These are phyloP conservation scores for Ditula angustiorana DNA, from an alignment of 2,888 invertebrate genomes.

Conservation along the genomic window DNA sequence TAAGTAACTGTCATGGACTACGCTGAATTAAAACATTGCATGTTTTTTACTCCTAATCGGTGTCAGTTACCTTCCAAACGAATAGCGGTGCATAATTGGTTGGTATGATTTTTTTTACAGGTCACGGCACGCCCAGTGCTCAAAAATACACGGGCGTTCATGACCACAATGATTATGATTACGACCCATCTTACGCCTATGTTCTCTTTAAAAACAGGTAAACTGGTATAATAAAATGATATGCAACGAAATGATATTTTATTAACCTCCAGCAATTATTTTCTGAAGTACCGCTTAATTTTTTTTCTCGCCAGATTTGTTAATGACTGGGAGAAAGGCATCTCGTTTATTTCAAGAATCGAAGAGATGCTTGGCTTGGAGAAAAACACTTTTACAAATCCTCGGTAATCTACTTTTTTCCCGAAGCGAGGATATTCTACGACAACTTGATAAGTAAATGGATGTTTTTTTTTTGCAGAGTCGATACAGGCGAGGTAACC, in stretches of 20 bases:
- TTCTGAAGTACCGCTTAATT: no score
- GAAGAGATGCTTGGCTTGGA: constrained; percentile 89
- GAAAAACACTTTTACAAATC: constrained; percentile 86
- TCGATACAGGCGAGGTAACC: constrained; percentile 91
- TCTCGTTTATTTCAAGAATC: constrained; percentile 88
- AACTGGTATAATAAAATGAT: constrained; percentile 15
- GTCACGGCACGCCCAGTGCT: constrained; percentile 56
- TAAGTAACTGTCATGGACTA: not conserved
- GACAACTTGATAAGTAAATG: not conserved
- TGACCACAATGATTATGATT: constrained; percentile 86
- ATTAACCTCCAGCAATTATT: no score
- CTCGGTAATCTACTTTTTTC: constrained; percentile 77
- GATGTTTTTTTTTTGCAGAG: constrained; percentile 79
- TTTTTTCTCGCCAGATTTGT: constrained; percentile 68
- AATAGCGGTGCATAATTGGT: not conserved
- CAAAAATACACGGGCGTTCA: constrained; percentile 60
- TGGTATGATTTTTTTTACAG: constrained; percentile 58
- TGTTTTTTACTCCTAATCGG: constrained; percentile 4
- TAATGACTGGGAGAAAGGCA: constrained; percentile 89
- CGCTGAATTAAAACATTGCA: constrained; percentile 24
- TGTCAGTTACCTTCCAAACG: not conserved
- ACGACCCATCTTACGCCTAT: constrained; percentile 92
- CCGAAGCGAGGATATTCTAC: not conserved
- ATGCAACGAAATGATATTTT: no score
- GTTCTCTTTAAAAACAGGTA: constrained; percentile 91